phyloP scores from a whole-genome alignment of 2,797 vertebrate genomes.

The Otus scops region DNA sequence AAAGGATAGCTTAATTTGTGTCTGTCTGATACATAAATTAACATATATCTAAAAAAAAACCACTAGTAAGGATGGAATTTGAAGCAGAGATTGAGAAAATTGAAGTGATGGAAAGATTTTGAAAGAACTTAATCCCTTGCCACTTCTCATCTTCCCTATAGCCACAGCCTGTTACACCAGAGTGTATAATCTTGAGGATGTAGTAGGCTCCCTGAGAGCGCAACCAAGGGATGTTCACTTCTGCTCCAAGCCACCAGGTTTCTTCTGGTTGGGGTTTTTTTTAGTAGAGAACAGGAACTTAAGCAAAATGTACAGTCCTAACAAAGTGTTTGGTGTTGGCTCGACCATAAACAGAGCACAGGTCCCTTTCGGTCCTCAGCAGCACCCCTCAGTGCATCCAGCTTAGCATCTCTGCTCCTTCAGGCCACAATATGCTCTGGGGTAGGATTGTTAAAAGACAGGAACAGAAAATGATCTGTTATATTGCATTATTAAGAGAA shows the following conservation, averaged over 20 bases:
- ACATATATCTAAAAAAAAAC: background rate
- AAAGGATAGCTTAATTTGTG: background rate
- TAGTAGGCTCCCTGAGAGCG: background rate
- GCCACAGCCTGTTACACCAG: background rate
- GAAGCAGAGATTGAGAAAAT: background rate
- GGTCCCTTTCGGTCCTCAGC: background rate
- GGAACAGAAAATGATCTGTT: background rate
- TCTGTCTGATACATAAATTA: background rate
- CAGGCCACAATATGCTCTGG: background rate
- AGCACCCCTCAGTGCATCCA: background rate
- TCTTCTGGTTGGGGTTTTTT: background rate
- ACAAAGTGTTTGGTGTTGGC: background rate
- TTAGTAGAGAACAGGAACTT: background rate
- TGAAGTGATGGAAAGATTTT: background rate
- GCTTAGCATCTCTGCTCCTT: background rate
- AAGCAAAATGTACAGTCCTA: background rate
- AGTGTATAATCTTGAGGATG: background rate
- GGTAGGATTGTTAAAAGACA: background rate
- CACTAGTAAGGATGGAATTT: background rate
- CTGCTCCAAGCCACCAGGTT: background rate
- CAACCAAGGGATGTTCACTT: background rate
- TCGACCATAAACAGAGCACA: background rate
- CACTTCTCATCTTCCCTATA: background rate
- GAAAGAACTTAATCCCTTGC: background rate
- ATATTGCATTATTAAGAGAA: accelerated